Percentiles rank a stretch among this genome's conserved stretches.
Conservation (phyloP, 2,797 vertebrate species). For the Phrynocephalus forsythii region DNA sequence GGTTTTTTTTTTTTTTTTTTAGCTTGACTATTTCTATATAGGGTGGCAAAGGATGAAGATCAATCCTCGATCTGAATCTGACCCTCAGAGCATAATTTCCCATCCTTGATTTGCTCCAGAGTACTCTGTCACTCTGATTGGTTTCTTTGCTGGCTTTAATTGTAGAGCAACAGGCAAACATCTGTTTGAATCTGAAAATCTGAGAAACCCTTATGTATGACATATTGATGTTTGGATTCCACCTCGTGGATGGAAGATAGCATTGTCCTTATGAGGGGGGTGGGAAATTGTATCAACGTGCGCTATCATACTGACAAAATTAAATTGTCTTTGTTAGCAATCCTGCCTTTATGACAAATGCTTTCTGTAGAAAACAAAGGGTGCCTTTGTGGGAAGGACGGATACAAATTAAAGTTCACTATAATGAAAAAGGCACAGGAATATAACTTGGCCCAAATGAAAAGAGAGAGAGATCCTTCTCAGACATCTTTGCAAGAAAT, state of each 20-base stretch:
- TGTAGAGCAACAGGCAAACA: neutral
- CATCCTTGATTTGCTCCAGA: neutral
- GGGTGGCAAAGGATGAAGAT: neutral
- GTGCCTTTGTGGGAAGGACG: constrained; percentile 8
- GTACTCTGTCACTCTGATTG: neutral
- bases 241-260: neutral
- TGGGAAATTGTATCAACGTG: constrained; percentile 13
- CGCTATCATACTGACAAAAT: neutral
- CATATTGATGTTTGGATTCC: neutral
- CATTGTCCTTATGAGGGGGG: constrained; percentile 1
- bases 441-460: constrained; percentile 2
- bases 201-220: neutral
- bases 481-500: constrained; percentile 29
- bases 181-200: neutral
- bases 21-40: too few species aligned
- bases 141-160: constrained; percentile 9
- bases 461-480: constrained; percentile 28
- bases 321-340: constrained; percentile 6
- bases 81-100: neutral
- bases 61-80: neutral
- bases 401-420: constrained; percentile 36
- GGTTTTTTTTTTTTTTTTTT: too few species aligned
- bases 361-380: constrained; percentile 21
- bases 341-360: constrained; percentile 11
- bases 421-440: constrained; percentile 20